Evolutionary conservation across 2,113 vertebrate species (phyloP).

Genomic region (Poicephalus gulielmi): DNA sequence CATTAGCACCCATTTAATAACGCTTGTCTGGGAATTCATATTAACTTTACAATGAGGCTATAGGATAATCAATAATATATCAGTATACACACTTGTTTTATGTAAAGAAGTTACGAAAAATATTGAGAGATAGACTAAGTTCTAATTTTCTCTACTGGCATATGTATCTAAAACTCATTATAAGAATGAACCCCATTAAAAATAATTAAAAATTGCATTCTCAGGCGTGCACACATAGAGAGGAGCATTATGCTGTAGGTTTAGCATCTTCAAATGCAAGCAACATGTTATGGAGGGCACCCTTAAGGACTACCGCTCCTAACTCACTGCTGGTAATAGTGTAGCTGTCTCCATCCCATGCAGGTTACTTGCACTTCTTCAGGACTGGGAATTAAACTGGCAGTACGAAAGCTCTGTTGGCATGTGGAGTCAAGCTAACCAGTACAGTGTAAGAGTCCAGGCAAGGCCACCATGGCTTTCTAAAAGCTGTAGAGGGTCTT

Average conservation of each 20-base stretch:
- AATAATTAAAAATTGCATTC: not conserved
- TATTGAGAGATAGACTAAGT: not conserved
- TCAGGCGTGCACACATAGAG: not conserved
- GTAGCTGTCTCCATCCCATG: not conserved
- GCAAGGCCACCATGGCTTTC: not conserved
- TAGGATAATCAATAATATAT: not conserved
- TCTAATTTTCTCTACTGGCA: not conserved
- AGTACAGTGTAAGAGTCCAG: not conserved
- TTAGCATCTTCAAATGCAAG: not conserved
- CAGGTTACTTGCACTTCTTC: not conserved
- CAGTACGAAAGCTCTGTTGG: not conserved
- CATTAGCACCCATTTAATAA: not conserved
- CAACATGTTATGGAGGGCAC: not conserved
- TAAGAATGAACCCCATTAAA: not conserved
- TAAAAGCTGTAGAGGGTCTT: not conserved
- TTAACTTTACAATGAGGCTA: not conserved
- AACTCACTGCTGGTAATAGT: not conserved
- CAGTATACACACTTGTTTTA: not conserved
- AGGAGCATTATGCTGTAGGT: not conserved
- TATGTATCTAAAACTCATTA: not conserved
- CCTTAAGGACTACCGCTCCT: not conserved
- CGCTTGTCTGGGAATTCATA: not conserved
- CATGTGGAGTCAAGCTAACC: not conserved
- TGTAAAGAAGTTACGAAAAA: not conserved
- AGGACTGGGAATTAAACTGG: not conserved